Percentiles rank a stretch among this genome's conserved stretches.
phyloP scores from a whole-genome alignment of 2,113 vertebrate genomes.

The Meleagris gallopavo region DNA sequence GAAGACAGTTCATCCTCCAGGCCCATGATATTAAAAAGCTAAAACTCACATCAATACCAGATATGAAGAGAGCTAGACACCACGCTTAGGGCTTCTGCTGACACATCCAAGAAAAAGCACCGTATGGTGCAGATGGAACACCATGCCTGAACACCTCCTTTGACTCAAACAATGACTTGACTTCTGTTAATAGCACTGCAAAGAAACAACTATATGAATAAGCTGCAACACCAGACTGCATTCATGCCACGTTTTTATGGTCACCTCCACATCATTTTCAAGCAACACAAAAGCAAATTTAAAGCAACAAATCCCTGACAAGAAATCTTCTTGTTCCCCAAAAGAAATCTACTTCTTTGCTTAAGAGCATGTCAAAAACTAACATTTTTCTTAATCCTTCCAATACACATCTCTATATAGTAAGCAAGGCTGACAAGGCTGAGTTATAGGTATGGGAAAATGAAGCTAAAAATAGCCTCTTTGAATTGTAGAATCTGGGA shows the following conservation, averaged over 20 bases:
- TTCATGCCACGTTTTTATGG: not conserved
- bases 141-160: not conserved
- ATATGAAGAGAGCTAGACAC: not conserved
- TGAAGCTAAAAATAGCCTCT: not conserved
- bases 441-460: not conserved
- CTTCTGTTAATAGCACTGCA: not conserved
- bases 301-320: not conserved
- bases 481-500: not conserved
- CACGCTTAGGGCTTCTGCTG: not conserved
- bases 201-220: not conserved
- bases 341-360: not conserved
- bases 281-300: fast-evolving
- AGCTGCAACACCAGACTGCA: not conserved
- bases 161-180: not conserved
- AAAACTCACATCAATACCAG: not conserved
- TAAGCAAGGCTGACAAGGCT: not conserved
- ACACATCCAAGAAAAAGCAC: not conserved
- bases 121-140: fast-evolving
- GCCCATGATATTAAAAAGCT: not conserved
- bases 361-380: not conserved
- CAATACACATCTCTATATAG: not conserved
- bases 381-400: not conserved
- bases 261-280: not conserved
- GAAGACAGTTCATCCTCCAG: not conserved
- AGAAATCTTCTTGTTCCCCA: not conserved